Conservation (phyloP, 2,888 invertebrate species). For the Anodontia alba region DNA sequence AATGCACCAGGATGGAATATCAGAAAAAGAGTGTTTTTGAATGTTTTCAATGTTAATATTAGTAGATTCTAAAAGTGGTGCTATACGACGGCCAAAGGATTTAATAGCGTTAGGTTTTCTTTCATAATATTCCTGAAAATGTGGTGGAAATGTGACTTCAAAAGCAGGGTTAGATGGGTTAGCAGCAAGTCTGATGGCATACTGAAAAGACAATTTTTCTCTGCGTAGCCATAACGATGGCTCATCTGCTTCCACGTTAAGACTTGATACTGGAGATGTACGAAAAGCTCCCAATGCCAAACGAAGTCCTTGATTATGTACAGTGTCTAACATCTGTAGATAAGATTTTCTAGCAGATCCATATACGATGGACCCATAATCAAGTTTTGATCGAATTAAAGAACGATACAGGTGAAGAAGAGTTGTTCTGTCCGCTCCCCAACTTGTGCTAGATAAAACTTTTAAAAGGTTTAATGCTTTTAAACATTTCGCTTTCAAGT, state of each 20-base stretch:
- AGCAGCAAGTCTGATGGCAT: conserved; percentile 17
- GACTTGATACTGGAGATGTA: conserved; percentile 42
- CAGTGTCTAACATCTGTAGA: conserved; percentile 38
- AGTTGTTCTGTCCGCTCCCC: conserved; percentile 39
- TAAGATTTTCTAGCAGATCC: conserved; percentile 50
- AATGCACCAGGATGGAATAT: conserved; percentile 14
- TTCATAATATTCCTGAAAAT: not conserved
- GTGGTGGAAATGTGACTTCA: conserved; percentile 17
- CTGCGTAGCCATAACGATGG: conserved; percentile 20
- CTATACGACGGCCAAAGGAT: conserved; percentile 22
- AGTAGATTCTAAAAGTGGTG: not conserved
- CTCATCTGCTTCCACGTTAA: conserved; percentile 41
- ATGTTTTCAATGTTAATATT: conserved; percentile 16
- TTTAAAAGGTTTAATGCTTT: conserved; percentile 49
- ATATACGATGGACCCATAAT: conserved; percentile 50
- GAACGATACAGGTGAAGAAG: conserved; percentile 32
- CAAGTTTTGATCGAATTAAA: conserved; percentile 45
- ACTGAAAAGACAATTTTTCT: conserved; percentile 23
- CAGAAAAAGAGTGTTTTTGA: not conserved
- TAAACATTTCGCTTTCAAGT: conserved; percentile 36
- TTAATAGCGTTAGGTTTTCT: not conserved
- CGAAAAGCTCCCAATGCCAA: conserved; percentile 41
- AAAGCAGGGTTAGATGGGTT: conserved; percentile 11
- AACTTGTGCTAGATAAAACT: conserved; percentile 35
- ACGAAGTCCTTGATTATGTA: conserved; percentile 52